These are phyloP conservation scores for Clistopyga incitator DNA, from an alignment of 2,888 invertebrate genomes.

Conservation along the genomic window DNA sequence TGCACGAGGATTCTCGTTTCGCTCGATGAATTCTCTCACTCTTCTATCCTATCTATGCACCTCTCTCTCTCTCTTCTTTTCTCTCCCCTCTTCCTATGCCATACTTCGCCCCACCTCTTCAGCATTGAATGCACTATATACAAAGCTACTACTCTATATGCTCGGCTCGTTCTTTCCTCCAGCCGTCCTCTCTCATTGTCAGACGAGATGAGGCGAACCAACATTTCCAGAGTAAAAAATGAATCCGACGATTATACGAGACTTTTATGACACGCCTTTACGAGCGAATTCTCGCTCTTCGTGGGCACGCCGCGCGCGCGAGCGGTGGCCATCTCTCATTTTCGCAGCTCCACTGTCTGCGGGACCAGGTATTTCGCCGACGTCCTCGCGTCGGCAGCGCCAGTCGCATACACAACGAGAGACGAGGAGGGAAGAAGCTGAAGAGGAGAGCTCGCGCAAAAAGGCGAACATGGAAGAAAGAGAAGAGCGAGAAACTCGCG, in stretches of 20 bases:
- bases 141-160: slow-evolving; percentile 28
- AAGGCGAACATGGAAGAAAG: slow-evolving; percentile 24
- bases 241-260: slow-evolving; percentile 63
- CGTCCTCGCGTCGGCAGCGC: slow-evolving; percentile 4
- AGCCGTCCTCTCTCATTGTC: slow-evolving; percentile 42
- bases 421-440: slow-evolving; percentile 8
- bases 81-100: slow-evolving; percentile 24
- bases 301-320: slow-evolving; percentile 29
- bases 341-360: slow-evolving; percentile 64
- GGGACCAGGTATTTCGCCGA: slow-evolving; percentile 53
- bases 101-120: slow-evolving; percentile 21
- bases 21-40: slow-evolving; percentile 39
- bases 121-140: slow-evolving; percentile 16
- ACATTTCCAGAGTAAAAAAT: slow-evolving; percentile 58
- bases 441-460: slow-evolving; percentile 28
- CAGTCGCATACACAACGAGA: neutral
- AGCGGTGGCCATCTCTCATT: slow-evolving; percentile 70
- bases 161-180: slow-evolving; percentile 28
- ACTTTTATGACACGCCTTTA: slow-evolving; percentile 70
- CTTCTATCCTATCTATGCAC: neutral
- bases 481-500: slow-evolving; percentile 28
- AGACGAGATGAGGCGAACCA: slow-evolving; percentile 31
- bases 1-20: slow-evolving; percentile 56
- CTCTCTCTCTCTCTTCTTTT: slow-evolving; percentile 15
- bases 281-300: slow-evolving; percentile 74